Conservation (phyloP, 1,140 invertebrate species). For the Drosophila carrolli region DNA sequence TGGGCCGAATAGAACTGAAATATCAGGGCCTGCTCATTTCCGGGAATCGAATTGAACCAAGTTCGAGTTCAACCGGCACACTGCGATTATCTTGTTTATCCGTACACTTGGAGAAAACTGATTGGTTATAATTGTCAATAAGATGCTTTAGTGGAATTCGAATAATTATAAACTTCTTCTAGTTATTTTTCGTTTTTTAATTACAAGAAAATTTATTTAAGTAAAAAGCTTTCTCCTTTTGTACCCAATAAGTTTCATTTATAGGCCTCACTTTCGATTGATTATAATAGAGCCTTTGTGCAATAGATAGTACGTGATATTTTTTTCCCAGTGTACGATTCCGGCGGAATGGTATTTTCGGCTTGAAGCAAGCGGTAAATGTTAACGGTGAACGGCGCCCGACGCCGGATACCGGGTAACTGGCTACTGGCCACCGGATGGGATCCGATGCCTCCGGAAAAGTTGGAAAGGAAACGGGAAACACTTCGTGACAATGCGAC, state of each 20-base stretch:
- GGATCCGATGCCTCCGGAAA: slow-evolving; percentile 24
- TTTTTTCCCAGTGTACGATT: slow-evolving; percentile 11
- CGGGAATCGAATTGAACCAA: neutral
- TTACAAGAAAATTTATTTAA: too few relatives aligned
- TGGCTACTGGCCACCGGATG: slow-evolving; percentile 32
- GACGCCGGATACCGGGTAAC: slow-evolving; percentile 38
- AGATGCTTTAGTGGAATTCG: too few relatives aligned
- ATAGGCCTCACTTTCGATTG: too few relatives aligned
- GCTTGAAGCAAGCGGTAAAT: slow-evolving; percentile 9
- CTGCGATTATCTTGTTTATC: neutral
- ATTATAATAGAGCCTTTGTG: too few relatives aligned
- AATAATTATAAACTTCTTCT: too few relatives aligned
- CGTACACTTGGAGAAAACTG: neutral
- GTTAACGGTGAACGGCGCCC: slow-evolving; percentile 33
- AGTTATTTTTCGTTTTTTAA: too few relatives aligned
- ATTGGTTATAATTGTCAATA: neutral
- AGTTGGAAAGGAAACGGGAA: slow-evolving; percentile 27
- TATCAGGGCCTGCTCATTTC: slow-evolving; percentile 24
- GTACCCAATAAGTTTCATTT: too few relatives aligned
- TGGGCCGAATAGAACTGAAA: slow-evolving; percentile 24
- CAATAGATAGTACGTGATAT: too few relatives aligned
- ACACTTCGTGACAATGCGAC: slow-evolving; percentile 63
- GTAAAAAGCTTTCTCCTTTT: too few relatives aligned
- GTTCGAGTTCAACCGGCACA: slow-evolving; percentile 7
- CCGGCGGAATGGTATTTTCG: neutral